Evolutionary conservation across 1,140 invertebrate genomes (phyloP).

Genomic region (Sitophilus oryzae): DNA sequence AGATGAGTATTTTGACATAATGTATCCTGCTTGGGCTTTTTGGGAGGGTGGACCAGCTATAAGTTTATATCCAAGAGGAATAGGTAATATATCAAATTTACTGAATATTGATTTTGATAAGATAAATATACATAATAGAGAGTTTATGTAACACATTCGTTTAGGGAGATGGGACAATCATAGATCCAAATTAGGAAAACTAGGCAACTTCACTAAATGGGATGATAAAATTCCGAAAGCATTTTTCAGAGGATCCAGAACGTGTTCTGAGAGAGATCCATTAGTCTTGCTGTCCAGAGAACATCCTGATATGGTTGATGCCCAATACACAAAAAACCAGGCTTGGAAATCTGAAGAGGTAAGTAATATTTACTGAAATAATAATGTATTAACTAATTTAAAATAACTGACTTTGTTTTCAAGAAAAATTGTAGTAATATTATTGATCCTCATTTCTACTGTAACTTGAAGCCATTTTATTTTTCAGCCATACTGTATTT

Average conservation of each 20-base stretch:
- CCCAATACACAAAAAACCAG: conserved; percentile 96
- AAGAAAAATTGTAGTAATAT: too few species aligned
- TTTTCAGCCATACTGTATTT: too few species aligned
- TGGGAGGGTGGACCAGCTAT: conserved; percentile 97
- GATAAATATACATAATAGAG: background rate
- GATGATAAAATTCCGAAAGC: conserved; percentile 65
- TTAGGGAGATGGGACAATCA: conserved; percentile 80
- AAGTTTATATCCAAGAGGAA: conserved; percentile 82
- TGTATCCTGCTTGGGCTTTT: conserved; percentile 96
- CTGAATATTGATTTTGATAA: too few species aligned
- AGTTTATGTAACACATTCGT: background rate
- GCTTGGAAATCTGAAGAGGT: conserved; percentile 91
- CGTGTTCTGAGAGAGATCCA: conserved; percentile 82
- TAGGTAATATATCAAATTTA: conserved; percentile 50
- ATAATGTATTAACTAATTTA: too few species aligned
- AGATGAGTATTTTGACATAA: conserved; percentile 80
- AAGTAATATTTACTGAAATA: too few species aligned
- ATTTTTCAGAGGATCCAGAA: conserved; percentile 93
- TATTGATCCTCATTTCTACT: too few species aligned
- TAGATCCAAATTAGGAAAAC: conserved; percentile 62
- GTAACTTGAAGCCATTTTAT: too few species aligned
- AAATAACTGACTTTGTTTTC: too few species aligned
- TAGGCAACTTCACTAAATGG: conserved; percentile 67
- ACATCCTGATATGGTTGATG: conserved; percentile 76
- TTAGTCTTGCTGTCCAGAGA: conserved; percentile 80